phyloP scores from a whole-genome alignment of 2,888 invertebrate species.

The Chalcis sispes region DNA sequence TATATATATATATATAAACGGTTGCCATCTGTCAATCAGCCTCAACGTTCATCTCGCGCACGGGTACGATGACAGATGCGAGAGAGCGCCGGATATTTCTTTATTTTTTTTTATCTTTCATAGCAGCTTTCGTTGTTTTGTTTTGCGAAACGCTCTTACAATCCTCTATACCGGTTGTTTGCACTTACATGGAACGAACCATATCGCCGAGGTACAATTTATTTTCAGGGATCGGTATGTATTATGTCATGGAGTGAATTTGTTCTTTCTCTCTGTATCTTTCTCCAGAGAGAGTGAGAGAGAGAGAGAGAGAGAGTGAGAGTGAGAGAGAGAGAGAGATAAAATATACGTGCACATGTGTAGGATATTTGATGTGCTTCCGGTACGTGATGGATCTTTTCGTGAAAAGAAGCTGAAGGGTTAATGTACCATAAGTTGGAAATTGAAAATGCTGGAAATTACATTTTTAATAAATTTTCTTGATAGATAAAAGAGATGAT shows the following conservation, averaged over 20 bases:
- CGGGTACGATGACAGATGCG: not conserved
- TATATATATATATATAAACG: conserved; percentile 14
- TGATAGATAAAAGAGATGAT: too few relatives aligned
- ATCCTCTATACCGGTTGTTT: not conserved
- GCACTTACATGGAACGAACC: not conserved
- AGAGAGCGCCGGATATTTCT: not conserved
- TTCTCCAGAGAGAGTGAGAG: not conserved
- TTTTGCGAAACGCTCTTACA: too few relatives aligned
- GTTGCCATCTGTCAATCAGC: conserved; percentile 35
- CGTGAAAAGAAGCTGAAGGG: too few relatives aligned
- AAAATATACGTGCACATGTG: too few relatives aligned
- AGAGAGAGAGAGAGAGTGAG: not conserved
- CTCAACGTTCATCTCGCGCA: not conserved
- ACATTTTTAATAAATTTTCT: too few relatives aligned
- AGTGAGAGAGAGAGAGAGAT: not conserved
- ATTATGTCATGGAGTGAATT: not conserved
- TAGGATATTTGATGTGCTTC: too few relatives aligned
- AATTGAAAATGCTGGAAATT: too few relatives aligned
- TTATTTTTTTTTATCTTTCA: not conserved
- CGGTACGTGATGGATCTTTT: not conserved
- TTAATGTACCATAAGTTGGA: too few relatives aligned
- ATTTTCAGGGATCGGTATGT: not conserved
- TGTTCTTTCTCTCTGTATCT: not conserved
- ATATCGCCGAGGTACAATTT: conserved; percentile 10
- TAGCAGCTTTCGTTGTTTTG: too few relatives aligned